A percentile compares a stretch with the other conserved stretches of the same genome.
phyloP scores from a whole-genome alignment of 2,888 invertebrate genomes.

The Xanthia togata region DNA sequence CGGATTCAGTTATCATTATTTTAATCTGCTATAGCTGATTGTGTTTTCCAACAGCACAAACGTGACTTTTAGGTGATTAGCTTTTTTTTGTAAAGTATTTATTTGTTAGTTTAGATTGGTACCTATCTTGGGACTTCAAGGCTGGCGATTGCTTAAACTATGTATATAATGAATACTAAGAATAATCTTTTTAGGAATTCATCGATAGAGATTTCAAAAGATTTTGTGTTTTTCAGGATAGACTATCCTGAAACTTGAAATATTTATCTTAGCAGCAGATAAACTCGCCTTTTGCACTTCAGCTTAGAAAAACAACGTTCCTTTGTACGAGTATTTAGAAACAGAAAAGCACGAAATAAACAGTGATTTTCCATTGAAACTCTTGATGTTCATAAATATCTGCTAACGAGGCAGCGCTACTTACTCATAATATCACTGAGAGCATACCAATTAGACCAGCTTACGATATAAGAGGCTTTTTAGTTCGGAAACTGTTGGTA shows the following conservation, averaged over 20 bases:
- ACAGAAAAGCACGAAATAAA: background rate
- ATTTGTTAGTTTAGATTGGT: too few species aligned
- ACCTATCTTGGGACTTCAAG: background rate
- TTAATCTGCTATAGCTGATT: slow-evolving; percentile 17
- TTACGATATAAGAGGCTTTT: slow-evolving; percentile 66
- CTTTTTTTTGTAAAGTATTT: slow-evolving; percentile 6
- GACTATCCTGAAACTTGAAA: background rate
- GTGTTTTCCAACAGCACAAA: slow-evolving; percentile 9
- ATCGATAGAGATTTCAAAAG: background rate
- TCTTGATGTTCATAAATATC: slow-evolving; percentile 39
- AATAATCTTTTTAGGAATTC: background rate
- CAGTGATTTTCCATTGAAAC: background rate
- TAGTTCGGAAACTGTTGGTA: slow-evolving; percentile 50
- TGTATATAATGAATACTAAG: background rate
- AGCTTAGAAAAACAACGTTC: background rate
- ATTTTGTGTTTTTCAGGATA: too few species aligned
- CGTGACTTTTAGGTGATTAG: background rate
- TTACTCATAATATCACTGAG: slow-evolving; percentile 54
- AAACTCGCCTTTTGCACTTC: background rate
- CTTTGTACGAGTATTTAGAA: too few species aligned
- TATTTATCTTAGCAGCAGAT: background rate
- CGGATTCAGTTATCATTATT: slow-evolving; percentile 59
- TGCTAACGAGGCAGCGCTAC: slow-evolving; percentile 55
- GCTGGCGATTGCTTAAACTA: background rate
- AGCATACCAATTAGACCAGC: slow-evolving; percentile 67